Conservation (phyloP, 2,113 vertebrate species). For the Girardinichthys multiradiatus region DNA sequence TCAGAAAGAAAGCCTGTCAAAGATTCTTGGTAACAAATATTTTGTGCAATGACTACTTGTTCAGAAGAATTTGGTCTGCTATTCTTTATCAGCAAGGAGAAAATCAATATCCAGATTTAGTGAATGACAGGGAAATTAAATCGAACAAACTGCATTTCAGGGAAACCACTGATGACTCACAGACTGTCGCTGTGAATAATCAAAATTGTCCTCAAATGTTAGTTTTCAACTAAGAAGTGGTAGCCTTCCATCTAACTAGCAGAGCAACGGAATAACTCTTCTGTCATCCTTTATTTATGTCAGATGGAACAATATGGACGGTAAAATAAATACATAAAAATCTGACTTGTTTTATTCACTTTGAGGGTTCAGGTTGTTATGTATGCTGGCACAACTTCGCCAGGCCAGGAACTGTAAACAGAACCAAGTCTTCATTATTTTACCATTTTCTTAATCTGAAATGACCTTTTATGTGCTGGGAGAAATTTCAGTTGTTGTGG, state of each 20-base stretch:
- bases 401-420: not conserved
- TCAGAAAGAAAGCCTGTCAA: not conserved
- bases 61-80: not conserved
- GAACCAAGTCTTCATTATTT: not conserved
- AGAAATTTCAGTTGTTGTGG: too few species aligned
- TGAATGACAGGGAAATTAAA: not conserved
- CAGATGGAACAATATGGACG: not conserved
- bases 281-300: not conserved
- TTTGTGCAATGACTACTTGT: not conserved
- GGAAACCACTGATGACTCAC: not conserved
- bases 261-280: not conserved
- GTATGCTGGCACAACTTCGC: not conserved
- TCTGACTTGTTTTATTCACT: not conserved
- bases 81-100: not conserved
- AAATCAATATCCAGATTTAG: not conserved
- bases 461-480: too few species aligned
- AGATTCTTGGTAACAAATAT: too few species aligned
- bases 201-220: not conserved
- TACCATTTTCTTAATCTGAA: not conserved
- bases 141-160: not conserved
- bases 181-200: not conserved
- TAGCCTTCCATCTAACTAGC: not conserved
- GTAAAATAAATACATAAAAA: not conserved
- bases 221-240: not conserved
- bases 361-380: not conserved